These are phyloP conservation scores for Erinaceus europaeus DNA, from an alignment of 2,113 vertebrate species.

Conservation along the genomic window DNA sequence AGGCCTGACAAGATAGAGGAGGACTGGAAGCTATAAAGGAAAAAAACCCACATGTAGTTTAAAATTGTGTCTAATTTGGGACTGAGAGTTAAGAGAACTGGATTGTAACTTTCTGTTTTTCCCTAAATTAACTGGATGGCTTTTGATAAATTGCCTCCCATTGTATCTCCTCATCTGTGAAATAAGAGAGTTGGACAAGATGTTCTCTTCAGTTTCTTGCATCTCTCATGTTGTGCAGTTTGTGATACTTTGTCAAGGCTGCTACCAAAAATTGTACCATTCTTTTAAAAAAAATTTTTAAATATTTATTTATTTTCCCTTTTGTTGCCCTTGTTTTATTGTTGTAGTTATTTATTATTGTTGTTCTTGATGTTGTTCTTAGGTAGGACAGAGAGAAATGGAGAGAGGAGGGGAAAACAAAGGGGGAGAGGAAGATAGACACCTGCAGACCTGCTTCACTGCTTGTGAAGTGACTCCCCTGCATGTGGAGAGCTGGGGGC, in stretches of 20 bases:
- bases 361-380: too few relatives aligned
- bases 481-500: too few relatives aligned
- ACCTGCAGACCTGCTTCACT: too few relatives aligned
- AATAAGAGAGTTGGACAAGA: background rate
- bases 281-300: background rate
- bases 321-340: too few relatives aligned
- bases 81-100: slow-evolving; percentile 8
- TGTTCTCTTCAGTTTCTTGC: background rate
- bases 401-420: too few relatives aligned
- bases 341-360: too few relatives aligned
- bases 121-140: slow-evolving; percentile 31
- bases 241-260: slow-evolving; percentile 9
- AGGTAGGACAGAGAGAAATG: too few relatives aligned
- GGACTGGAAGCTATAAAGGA: background rate
- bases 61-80: background rate
- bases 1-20: background rate
- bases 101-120: slow-evolving; percentile 10
- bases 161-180: background rate
- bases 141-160: slow-evolving; percentile 22
- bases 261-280: background rate
- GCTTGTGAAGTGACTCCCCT: too few relatives aligned
- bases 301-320: too few relatives aligned
- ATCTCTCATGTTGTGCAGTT: background rate
- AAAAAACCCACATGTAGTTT: background rate
- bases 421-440: too few relatives aligned